Percentiles rank a stretch among this genome's conserved stretches.
phyloP scores from a whole-genome alignment of 92 coral and sea anemone genomes.

The Porites evermanni region DNA sequence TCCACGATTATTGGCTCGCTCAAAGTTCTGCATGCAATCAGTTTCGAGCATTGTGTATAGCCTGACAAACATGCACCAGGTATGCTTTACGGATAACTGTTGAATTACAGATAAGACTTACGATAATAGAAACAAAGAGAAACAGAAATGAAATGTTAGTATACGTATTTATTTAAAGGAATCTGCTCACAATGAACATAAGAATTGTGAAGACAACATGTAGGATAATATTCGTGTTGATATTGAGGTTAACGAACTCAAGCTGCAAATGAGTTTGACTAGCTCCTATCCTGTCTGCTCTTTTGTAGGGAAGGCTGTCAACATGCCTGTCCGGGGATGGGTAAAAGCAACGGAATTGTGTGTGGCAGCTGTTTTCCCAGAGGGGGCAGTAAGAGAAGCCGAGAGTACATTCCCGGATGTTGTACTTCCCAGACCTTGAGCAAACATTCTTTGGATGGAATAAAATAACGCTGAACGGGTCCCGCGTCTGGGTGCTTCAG shows the following conservation, averaged over 20 bases:
- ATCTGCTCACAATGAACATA: too few relatives aligned
- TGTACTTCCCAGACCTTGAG: constrained; percentile 38
- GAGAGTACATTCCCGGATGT: constrained; percentile 64
- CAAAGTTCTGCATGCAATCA: too few relatives aligned
- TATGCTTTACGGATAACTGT: too few relatives aligned
- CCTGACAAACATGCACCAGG: too few relatives aligned
- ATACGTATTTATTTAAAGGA: too few relatives aligned
- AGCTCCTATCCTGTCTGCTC: not conserved
- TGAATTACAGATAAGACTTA: too few relatives aligned
- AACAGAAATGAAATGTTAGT: too few relatives aligned
- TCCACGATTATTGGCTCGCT: too few relatives aligned
- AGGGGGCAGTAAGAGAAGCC: constrained; percentile 64
- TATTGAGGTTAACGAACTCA: not conserved
- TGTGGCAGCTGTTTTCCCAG: constrained; percentile 62
- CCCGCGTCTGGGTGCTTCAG: not conserved
- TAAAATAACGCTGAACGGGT: not conserved
- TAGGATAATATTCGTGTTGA: too few relatives aligned
- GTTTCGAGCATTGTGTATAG: too few relatives aligned
- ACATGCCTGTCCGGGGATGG: constrained; percentile 44
- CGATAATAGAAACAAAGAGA: too few relatives aligned
- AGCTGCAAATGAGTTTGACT: not conserved
- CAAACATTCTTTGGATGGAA: not conserved
- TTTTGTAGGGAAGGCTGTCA: constrained; percentile 27
- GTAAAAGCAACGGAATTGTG: constrained; percentile 61
- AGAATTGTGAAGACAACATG: too few relatives aligned